Conservation (phyloP, 2,888 invertebrate genomes). For the Dinocampus coccinellae region DNA sequence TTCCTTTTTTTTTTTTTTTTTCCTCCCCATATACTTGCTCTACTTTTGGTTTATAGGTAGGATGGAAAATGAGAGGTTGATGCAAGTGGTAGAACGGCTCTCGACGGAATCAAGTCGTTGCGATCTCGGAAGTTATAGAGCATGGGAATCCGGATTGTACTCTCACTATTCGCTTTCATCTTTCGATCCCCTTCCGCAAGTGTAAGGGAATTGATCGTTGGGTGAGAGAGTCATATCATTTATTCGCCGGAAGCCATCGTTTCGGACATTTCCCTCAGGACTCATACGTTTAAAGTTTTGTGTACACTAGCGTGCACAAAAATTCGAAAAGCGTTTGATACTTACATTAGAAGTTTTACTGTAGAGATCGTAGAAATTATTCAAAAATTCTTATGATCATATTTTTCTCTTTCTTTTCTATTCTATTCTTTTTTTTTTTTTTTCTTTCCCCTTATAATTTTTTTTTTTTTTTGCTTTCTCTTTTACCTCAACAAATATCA, state of each 20-base stretch:
- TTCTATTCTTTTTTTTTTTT: too few species aligned
- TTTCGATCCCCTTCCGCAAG: background rate
- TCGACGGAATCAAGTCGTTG: constrained; percentile 12
- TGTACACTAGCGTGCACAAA: background rate
- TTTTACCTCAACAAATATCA: too few species aligned
- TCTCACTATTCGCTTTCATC: constrained; percentile 17
- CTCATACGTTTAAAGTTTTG: constrained; percentile 5
- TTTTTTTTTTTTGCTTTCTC: too few species aligned
- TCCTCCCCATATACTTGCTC: background rate
- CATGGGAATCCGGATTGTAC: constrained; percentile 11
- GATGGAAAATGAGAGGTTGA: background rate
- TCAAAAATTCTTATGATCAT: background rate
- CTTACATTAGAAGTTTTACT: background rate
- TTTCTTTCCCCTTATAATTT: too few species aligned
- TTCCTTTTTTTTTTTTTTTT: background rate
- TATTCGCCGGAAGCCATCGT: background rate
- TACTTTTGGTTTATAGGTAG: background rate
- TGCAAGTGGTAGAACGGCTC: background rate
- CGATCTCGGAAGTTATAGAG: constrained; percentile 3
- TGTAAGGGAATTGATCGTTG: background rate
- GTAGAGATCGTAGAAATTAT: background rate
- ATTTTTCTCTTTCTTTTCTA: too few species aligned
- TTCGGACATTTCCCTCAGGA: constrained; percentile 12
- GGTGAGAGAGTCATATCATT: background rate
- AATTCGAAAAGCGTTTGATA: background rate